Evolutionary conservation across 2,797 vertebrate genomes (phyloP).

Genomic region (Pipistrellus kuhlii): DNA sequence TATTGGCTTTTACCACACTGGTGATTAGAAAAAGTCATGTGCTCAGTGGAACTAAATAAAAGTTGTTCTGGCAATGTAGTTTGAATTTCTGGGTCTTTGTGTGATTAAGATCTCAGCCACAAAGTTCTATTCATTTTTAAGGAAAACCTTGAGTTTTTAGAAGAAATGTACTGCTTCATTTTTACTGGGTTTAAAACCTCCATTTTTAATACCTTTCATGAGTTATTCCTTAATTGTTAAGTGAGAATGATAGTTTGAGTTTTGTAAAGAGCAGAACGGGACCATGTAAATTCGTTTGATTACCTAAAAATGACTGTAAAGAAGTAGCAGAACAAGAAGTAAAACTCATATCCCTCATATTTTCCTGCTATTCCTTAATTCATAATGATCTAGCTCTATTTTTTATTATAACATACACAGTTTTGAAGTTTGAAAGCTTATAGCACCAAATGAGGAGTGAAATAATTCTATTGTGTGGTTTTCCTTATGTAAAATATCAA

Average conservation of each 20-base stretch:
- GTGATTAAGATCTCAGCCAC: constrained; percentile 25
- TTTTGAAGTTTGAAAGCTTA: constrained; percentile 21
- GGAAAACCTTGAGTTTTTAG: constrained; percentile 39
- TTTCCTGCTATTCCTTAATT: constrained; percentile 9
- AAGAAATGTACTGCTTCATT: background rate
- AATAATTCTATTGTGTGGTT: background rate
- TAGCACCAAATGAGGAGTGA: background rate
- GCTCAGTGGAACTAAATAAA: constrained; percentile 9
- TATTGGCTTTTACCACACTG: background rate
- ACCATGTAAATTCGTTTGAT: background rate
- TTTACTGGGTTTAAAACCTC: background rate
- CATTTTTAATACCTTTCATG: background rate
- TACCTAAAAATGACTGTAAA: constrained; percentile 14
- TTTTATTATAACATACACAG: background rate
- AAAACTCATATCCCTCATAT: background rate
- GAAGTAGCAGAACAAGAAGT: background rate
- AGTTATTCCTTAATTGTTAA: constrained; percentile 8
- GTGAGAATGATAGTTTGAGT: background rate
- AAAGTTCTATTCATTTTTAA: constrained; percentile 63
- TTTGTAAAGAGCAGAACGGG: constrained; percentile 3
- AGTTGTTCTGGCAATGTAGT: background rate
- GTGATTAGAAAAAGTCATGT: background rate
- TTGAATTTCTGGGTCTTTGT: constrained; percentile 29
- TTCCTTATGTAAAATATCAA: background rate
- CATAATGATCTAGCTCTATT: background rate